phyloP scores from a whole-genome alignment of 2,797 vertebrate species.

The Fratercula arctica region DNA sequence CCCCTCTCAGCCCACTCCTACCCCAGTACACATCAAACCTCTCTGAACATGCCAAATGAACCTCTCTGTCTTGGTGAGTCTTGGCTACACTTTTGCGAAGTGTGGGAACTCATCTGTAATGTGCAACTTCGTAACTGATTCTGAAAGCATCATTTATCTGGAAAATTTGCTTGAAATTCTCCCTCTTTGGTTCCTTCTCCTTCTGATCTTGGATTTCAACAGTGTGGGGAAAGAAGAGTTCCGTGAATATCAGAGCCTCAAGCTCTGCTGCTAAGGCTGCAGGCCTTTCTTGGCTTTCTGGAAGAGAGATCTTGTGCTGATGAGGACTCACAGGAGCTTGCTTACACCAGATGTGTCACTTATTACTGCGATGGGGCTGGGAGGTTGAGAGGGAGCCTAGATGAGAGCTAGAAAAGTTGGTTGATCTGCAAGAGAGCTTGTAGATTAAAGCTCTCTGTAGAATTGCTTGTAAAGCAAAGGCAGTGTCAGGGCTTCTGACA shows the following conservation, averaged over 20 bases:
- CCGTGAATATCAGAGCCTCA: not conserved
- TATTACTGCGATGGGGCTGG: not conserved
- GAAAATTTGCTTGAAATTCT: not conserved
- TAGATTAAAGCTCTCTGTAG: not conserved
- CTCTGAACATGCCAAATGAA: not conserved
- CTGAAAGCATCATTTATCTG: not conserved
- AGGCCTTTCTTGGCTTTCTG: not conserved
- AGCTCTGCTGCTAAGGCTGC: not conserved
- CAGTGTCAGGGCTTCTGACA: not conserved
- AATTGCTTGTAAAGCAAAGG: not conserved
- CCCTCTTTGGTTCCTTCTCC: not conserved
- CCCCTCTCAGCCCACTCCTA: not conserved
- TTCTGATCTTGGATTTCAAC: not conserved
- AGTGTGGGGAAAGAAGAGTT: not conserved
- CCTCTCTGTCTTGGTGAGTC: not conserved
- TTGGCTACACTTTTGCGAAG: not conserved
- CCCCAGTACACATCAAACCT: not conserved
- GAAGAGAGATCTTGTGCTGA: not conserved
- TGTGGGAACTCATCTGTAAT: not conserved
- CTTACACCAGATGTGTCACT: not conserved
- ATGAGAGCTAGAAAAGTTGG: not conserved
- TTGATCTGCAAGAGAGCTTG: not conserved
- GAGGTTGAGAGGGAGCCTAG: not conserved
- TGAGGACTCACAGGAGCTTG: not conserved
- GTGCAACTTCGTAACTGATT: not conserved